phyloP scores from a whole-genome alignment of 2,113 vertebrate species.

The Panurus biarmicus region DNA sequence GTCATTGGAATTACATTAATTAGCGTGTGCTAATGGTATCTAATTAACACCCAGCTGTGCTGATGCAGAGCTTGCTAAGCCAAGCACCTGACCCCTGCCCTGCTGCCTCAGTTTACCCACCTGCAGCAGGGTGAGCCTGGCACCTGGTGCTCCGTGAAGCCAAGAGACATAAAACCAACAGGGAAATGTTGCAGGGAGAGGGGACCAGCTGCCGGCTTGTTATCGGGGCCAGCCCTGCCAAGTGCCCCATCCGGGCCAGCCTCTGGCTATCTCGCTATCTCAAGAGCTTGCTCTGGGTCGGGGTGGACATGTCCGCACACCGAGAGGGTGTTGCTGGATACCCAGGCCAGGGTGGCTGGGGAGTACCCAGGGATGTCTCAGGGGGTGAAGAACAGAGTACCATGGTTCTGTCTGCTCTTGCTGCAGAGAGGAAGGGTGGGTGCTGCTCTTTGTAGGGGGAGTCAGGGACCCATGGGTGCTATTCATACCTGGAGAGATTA shows the following conservation, averaged over 20 bases:
- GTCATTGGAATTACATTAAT: slow-evolving; percentile 40
- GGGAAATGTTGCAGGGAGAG: not conserved
- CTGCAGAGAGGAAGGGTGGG: not conserved
- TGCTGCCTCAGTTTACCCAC: slow-evolving; percentile 30
- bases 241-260: not conserved
- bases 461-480: not conserved
- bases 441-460: not conserved
- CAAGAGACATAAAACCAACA: not conserved
- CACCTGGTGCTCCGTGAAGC: not conserved
- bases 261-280: not conserved
- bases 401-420: accelerated
- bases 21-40: slow-evolving; percentile 17
- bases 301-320: not conserved
- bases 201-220: not conserved
- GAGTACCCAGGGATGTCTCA: not conserved
- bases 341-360: not conserved
- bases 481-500: not conserved
- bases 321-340: slow-evolving; percentile 45
- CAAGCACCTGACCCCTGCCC: not conserved
- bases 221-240: not conserved
- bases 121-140: not conserved
- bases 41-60: not conserved
- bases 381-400: not conserved
- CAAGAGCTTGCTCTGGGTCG: not conserved
- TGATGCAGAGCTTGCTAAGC: slow-evolving; percentile 42